phyloP scores from a whole-genome alignment of 1,140 invertebrate genomes.

The Cydia pomonella region DNA sequence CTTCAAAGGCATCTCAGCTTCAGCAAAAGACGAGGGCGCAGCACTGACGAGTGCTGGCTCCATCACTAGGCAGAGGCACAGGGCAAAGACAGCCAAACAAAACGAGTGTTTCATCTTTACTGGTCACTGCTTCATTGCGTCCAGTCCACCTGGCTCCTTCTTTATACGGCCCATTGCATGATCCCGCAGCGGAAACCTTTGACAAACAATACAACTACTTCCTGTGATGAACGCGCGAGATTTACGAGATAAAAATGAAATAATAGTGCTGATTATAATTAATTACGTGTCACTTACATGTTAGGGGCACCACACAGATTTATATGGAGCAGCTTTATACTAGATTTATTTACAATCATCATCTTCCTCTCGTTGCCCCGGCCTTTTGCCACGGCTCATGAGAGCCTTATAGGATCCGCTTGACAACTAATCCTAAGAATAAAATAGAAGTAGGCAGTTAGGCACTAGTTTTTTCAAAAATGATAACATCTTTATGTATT shows the following conservation, averaged over 20 bases:
- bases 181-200: conserved; percentile 52
- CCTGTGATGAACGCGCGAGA: conserved; percentile 50
- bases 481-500: too few relatives aligned
- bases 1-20: conserved; percentile 2
- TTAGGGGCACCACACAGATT: conserved; percentile 36
- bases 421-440: too few relatives aligned
- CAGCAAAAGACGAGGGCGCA: background rate
- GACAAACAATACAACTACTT: conserved; percentile 66
- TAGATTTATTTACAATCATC: too few relatives aligned
- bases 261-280: conserved; percentile 54
- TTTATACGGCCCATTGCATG: conserved; percentile 61
- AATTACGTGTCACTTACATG: conserved; percentile 52
- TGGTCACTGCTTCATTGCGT: conserved; percentile 43
- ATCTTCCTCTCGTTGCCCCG: too few relatives aligned
- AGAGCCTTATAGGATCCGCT: too few relatives aligned
- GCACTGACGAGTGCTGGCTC: background rate
- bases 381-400: too few relatives aligned
- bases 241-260: conserved; percentile 47
- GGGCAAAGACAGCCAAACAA: conserved; percentile 51
- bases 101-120: conserved; percentile 56
- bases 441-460: too few relatives aligned
- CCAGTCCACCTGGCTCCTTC: conserved; percentile 34
- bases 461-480: too few relatives aligned
- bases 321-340: conserved; percentile 11
- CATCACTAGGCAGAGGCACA: conserved; percentile 40